Base-by-base conservation (phyloP, 2,888 invertebrate species). In the Eupithecia pulchellata region DNA sequence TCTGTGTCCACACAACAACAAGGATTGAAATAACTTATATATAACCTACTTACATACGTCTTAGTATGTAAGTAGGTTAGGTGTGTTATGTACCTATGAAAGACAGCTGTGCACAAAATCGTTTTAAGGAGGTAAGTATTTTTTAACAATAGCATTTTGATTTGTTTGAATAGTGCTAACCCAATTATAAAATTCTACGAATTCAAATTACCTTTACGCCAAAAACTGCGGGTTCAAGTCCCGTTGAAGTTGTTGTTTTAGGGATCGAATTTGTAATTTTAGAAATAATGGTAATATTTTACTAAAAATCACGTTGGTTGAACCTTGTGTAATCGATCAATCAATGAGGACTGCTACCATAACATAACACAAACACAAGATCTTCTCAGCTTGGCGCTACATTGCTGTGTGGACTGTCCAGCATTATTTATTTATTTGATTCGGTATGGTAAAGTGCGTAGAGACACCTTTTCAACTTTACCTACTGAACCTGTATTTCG, bases 1-100 rank as follows among this genome's bases (percentile, higher is more conserved):
- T 68, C 71, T 75, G 66, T 73, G 77, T 74, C n/a, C n/a, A n/a
- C n/a, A n/a, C n/a, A n/a, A n/a, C 77, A 77, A 68, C 69, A 58
- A 67, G 55, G 72, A 70, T 73, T 61, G 57, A 67, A 69, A 62
- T 71, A 76, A 70, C 73, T 69, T 60, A n/a, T n/a, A n/a, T n/a
- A n/a, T n/a, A n/a, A n/a, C n/a, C n/a, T n/a, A n/a, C n/a, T n/a
- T n/a, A n/a, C n/a, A n/a, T n/a, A n/a, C n/a, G 25, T 25, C 60
- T 66, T 63, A n/a, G 66, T 66, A 47, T 58, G 52, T 25, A 52
- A 52, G 52, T 52, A 25, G 8, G 47, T 47, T 47, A 47, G 20
- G 20, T 47, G 13, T 25, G 25, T 52, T 32, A 57, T 60, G 47
- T 25, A 39, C 34, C 36, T n/a, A n/a, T n/a, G n/a, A n/a, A n/a